Base-by-base conservation (phyloP, 2,113 vertebrate genomes). In the Bettongia penicillata region DNA sequence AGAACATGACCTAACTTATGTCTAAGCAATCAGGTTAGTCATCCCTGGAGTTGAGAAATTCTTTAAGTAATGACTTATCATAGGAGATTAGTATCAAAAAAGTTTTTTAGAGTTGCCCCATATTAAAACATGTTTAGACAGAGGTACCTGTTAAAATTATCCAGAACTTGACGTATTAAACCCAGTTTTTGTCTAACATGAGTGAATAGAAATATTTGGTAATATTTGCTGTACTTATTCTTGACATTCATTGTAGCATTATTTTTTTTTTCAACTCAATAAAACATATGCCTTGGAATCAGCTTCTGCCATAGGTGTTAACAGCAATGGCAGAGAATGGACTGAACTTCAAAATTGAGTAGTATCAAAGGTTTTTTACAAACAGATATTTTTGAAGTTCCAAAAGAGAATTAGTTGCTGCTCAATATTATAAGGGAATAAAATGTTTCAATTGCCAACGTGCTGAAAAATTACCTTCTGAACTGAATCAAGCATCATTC, bases 31-130 rank as follows among this genome's bases (percentile, higher is more conserved):
- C 92, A 84, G 51, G 91, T 96, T 96, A 97, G 93, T 97, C 96
- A 98, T 91, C 11, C 57, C 25, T 93, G 91, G 48, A 94, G 91
- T 91, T 97, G 94, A 97, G 96, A 97, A 97, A 98, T 95, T 95
- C 96, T 91, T 51, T 93, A 96, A 93, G 37, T 92, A 94, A 95
- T 89, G 53, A 19, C 28, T 91, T 96, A 96, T 94, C 90, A 8
- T 57, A 95, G 96, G 37, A 96, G 89, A 95, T 96, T 96, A 97
- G 48, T 43, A 95, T 96, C 94, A 97, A 91, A 97, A 90, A 53
- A 14, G 23, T 43, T 95, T 91, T 55, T 94, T 50, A 92, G 93
- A 95, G 19, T 84, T 84, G 68, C n/a, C 68, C 37, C 68, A 84
- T 43, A 43, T 84, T 84, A 43, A 93, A 91, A 90, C 1, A 90